Percentiles rank a stretch among this genome's conserved stretches.
Conservation (phyloP, 2,113 vertebrate genomes). For the Siphamia tubifer region DNA sequence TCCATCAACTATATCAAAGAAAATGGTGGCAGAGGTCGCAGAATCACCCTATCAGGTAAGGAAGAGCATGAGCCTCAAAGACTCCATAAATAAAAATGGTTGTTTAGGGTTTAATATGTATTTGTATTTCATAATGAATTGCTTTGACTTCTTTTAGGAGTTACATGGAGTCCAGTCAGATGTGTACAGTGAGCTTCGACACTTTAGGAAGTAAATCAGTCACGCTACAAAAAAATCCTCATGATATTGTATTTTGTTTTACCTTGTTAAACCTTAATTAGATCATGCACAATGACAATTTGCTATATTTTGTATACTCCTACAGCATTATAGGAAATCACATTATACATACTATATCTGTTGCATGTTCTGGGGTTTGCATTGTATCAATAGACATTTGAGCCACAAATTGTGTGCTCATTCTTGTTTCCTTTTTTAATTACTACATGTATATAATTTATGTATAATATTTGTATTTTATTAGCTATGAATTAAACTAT, state of each 20-base stretch:
- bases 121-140: not conserved
- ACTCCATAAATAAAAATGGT: not conserved
- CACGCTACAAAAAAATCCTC: not conserved
- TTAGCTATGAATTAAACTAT: conserved; percentile 19
- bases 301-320: not conserved
- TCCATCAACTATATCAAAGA: conserved; percentile 34
- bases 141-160: conserved; percentile 60
- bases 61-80: not conserved
- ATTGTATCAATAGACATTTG: not conserved
- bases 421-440: not conserved
- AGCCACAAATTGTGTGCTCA: not conserved
- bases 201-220: conserved; percentile 68
- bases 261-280: not conserved
- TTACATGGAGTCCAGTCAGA: conserved; percentile 79
- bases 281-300: not conserved
- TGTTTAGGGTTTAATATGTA: not conserved
- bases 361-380: not conserved
- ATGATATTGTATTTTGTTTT: not conserved
- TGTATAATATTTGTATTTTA: conserved; percentile 29
- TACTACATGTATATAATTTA: not conserved
- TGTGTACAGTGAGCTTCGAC: conserved; percentile 76
- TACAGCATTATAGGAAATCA: not conserved
- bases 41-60: conserved; percentile 82
- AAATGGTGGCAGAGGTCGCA: conserved; percentile 60
- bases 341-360: not conserved